Base-by-base conservation (phyloP, 1,140 invertebrate genomes). In the Cydia fagiglandana region DNA sequence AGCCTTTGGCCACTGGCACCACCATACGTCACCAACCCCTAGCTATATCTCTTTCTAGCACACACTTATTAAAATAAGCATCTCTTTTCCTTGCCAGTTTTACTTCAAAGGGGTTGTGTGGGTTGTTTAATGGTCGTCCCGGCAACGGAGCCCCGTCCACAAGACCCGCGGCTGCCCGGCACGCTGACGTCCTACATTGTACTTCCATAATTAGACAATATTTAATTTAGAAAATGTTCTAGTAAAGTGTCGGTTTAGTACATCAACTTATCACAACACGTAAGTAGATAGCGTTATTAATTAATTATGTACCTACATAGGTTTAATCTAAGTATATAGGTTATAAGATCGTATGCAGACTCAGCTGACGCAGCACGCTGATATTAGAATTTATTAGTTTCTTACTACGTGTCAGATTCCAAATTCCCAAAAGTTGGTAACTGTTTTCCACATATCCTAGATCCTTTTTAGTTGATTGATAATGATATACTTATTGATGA, bases 101-200 rank as follows among this genome's bases (percentile, higher is more conserved):
- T 78, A 75, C 79, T 78, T 75, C 80, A 80, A 84, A 83, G 85
- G 86, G 80, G 79, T 85, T 81, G 83, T 89, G 84, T 83, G 85
- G 84, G 83, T 88, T 91, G 89, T 92, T 91, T 88, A 84, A 81
- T 83, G 85, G 89, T 92, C 90, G 91, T 88, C 88, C 70, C 70
- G 82, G 91, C 91, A 92, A 92, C 91, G 85, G 87, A 84, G 88
- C 86, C 85, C 82, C 84, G 78, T 91, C 66, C 88, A 90, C 88
- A 86, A 79, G 80, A 78, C 81, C 84, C 81, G 81, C 81, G 78
- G 80, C 78, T 78, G 76, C 73, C 79, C 75, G 84, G 77, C 77
- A 79, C 80, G 64, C 83, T 82, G 83, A 85, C 87, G 87, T 86
- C 81, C 76, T 77, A 80, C 81, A 76, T 24, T 61, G 56, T 61